phyloP scores from a whole-genome alignment of 2,888 invertebrate genomes.

The Unio delphinus region DNA sequence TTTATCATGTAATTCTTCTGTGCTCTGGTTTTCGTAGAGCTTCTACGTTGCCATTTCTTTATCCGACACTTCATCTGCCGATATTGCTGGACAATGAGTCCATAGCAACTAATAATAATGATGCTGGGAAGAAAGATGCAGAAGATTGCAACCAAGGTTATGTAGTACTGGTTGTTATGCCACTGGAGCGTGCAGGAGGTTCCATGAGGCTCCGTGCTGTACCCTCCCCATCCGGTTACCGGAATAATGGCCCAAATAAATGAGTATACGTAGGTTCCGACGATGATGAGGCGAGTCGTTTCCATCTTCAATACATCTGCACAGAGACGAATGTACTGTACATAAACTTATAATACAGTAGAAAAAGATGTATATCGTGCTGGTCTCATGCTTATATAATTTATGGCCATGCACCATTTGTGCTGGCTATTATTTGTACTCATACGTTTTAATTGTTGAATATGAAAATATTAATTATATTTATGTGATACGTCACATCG shows the following conservation, averaged over 20 bases:
- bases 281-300: conserved; percentile 10
- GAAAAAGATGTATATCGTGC: too few relatives aligned
- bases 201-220: conserved; percentile 40
- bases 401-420: too few relatives aligned
- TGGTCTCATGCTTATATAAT: too few relatives aligned
- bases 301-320: too few relatives aligned
- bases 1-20: too few relatives aligned
- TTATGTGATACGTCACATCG: too few relatives aligned
- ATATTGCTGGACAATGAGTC: conserved; percentile 9
- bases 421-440: too few relatives aligned
- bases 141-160: conserved; percentile 20
- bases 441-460: too few relatives aligned
- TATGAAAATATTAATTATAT: too few relatives aligned
- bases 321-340: too few relatives aligned
- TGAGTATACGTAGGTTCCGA: conserved; percentile 29
- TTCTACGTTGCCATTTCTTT: background rate
- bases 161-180: conserved; percentile 25
- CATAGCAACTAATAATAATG: conserved; percentile 19
- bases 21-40: too few relatives aligned
- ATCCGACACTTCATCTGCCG: background rate
- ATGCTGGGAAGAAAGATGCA: conserved; percentile 20
- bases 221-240: conserved; percentile 39
- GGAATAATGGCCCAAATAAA: conserved; percentile 34
- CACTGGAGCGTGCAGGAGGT: conserved; percentile 47
- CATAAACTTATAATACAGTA: too few relatives aligned